These are phyloP conservation scores for Spodoptera litura DNA, from an alignment of 1,140 invertebrate species.

Conservation along the genomic window DNA sequence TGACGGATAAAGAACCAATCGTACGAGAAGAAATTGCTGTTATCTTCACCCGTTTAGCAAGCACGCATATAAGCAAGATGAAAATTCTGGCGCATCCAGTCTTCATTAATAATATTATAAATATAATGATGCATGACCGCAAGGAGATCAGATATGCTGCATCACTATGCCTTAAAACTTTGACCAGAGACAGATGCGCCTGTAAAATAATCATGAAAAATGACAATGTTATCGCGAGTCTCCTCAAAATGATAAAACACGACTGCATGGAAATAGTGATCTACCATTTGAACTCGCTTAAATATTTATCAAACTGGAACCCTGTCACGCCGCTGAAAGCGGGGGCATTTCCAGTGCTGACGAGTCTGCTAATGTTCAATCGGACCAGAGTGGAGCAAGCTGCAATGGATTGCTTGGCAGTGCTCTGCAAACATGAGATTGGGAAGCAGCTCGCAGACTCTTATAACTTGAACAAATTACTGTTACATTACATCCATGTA, in stretches of 20 bases:
- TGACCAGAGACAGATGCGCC: slow-evolving; percentile 68
- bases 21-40: slow-evolving; percentile 74
- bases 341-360: slow-evolving; percentile 77
- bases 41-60: slow-evolving; percentile 66
- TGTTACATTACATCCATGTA: slow-evolving; percentile 58
- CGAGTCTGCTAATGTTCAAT: slow-evolving; percentile 61
- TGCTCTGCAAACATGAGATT: slow-evolving; percentile 73
- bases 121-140: slow-evolving; percentile 68
- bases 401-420: slow-evolving; percentile 75
- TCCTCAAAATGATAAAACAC: slow-evolving; percentile 74
- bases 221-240: slow-evolving; percentile 67
- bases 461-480: slow-evolving; percentile 66
- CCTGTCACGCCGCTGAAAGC: slow-evolving; percentile 65
- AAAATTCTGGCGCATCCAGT: slow-evolving; percentile 63
- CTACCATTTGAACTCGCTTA: slow-evolving; percentile 71
- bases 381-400: slow-evolving; percentile 64
- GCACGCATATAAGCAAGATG: slow-evolving; percentile 69
- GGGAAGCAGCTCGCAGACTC: slow-evolving; percentile 73
- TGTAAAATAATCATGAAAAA: slow-evolving; percentile 63
- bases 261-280: slow-evolving; percentile 73
- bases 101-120: slow-evolving; percentile 70
- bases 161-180: slow-evolving; percentile 65
- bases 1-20: slow-evolving; percentile 65
- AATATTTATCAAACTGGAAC: slow-evolving; percentile 71
- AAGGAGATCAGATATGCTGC: slow-evolving; percentile 79